These are phyloP conservation scores for Ornithoptera priamus DNA, from an alignment of 2,888 invertebrate genomes.

Conservation along the genomic window DNA sequence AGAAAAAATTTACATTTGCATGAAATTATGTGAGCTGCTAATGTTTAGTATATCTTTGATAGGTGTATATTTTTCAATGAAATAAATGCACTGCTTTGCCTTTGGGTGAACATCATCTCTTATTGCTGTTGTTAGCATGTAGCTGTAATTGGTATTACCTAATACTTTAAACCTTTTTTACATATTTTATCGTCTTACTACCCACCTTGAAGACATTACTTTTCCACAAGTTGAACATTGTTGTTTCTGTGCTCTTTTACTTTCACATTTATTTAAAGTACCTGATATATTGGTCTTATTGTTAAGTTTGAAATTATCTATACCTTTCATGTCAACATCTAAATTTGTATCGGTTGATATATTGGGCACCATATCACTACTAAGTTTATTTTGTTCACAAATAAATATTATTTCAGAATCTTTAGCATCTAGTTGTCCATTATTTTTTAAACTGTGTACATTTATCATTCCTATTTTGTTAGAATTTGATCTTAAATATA, in stretches of 20 bases:
- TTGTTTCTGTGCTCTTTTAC: slow-evolving; percentile 46
- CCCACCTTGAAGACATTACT: slow-evolving; percentile 73
- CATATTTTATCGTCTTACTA: slow-evolving; percentile 5
- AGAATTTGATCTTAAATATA: slow-evolving; percentile 3
- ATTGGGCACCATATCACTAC: slow-evolving; percentile 40
- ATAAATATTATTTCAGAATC: neutral
- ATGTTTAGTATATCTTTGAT: too few species aligned
- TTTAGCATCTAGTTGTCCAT: slow-evolving; percentile 22
- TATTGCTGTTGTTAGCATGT: neutral
- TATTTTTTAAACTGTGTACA: slow-evolving; percentile 23
- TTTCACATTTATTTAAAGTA: slow-evolving; percentile 32
- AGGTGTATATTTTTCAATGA: too few species aligned
- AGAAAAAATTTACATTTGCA: too few species aligned
- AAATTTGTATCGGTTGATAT: slow-evolving; percentile 37
- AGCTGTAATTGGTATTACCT: too few species aligned
- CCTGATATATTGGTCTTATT: slow-evolving; percentile 19
- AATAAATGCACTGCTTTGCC: too few species aligned
- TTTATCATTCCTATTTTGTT: neutral
- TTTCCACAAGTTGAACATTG: slow-evolving; percentile 77
- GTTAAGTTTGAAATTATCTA: slow-evolving; percentile 30
- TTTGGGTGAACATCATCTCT: neutral
- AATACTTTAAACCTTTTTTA: neutral
- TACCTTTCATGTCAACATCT: slow-evolving; percentile 25
- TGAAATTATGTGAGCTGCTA: too few species aligned
- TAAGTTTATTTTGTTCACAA: slow-evolving; percentile 23